These are phyloP conservation scores for Moxostoma hubbsi DNA, from an alignment of 2,797 vertebrate genomes.

Conservation along the genomic window DNA sequence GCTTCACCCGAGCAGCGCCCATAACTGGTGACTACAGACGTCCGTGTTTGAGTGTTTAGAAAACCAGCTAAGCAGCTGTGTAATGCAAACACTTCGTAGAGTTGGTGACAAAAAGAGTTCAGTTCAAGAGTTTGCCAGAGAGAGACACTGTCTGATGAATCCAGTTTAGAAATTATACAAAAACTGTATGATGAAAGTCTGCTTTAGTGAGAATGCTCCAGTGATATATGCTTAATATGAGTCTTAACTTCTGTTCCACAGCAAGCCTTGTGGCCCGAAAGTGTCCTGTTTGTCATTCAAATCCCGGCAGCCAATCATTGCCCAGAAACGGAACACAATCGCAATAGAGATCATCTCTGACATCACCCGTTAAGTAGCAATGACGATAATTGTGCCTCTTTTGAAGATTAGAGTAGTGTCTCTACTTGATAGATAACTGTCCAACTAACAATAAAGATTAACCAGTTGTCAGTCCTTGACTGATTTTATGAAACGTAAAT, in stretches of 20 bases:
- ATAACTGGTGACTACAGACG: conserved; percentile 56
- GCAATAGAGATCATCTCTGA: conserved; percentile 40
- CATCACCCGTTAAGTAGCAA: conserved; percentile 1
- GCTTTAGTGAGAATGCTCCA: neutral
- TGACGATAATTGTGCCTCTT: neutral
- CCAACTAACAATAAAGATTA: neutral
- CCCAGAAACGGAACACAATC: conserved; percentile 27
- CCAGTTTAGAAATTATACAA: neutral
- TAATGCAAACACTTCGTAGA: neutral
- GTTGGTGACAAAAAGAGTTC: neutral
- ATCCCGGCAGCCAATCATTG: conserved; percentile 39
- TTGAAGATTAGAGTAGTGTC: neutral
- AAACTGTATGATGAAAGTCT: neutral
- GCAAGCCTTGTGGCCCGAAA: neutral
- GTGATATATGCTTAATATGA: conserved; percentile 8
- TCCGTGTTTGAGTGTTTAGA: conserved; percentile 3
- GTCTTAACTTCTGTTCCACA: neutral
- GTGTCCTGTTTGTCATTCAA: conserved; percentile 31
- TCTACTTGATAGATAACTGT: neutral
- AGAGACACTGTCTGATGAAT: neutral
- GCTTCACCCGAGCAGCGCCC: conserved; percentile 82
- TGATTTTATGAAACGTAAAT: neutral
- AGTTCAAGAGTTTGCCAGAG: neutral
- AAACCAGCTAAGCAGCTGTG: no score
- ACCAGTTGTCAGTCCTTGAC: neutral